Conservation (phyloP, 53 echinoderm and acorn worm species). For the Holothuria leucospilota region DNA sequence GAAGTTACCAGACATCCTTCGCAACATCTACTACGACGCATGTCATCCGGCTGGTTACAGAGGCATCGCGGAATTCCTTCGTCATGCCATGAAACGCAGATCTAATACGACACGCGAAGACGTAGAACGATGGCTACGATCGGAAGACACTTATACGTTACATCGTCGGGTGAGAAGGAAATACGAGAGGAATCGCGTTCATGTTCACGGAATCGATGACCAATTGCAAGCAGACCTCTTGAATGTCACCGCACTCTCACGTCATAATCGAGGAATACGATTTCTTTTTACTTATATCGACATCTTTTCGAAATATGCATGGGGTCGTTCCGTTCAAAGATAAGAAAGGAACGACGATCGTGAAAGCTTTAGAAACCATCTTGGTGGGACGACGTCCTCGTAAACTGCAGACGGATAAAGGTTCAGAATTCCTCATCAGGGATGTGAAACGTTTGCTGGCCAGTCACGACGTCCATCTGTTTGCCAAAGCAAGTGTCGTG, state of each 20-base stretch:
- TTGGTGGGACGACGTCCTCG: neutral
- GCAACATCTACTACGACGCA: conserved; percentile 26
- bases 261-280: conserved; percentile 29
- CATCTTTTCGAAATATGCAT: conserved; percentile 44
- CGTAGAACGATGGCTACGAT: too few species aligned
- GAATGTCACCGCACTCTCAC: conserved; percentile 10
- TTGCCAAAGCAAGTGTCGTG: conserved; percentile 20
- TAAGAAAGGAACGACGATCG: conserved; percentile 27
- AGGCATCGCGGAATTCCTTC: neutral
- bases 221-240: too few species aligned
- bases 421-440: conserved; percentile 40
- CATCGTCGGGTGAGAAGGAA: neutral
- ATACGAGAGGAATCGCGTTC: conserved; percentile 39
- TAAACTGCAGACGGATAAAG: conserved; percentile 43
- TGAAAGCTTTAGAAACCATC: neutral
- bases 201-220: conserved; percentile 31
- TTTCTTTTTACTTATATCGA: conserved; percentile 54
- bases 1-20: neutral
- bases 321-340: conserved; percentile 50
- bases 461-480: conserved; percentile 11
- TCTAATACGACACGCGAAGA: too few species aligned
- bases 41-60: conserved; percentile 38
- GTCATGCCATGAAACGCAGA: too few species aligned
- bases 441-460: neutral
- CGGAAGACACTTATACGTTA: conserved; percentile 28